These are phyloP conservation scores for Petrolisthes cinctipes DNA, from an alignment of 2,888 invertebrate species.

Conservation along the genomic window DNA sequence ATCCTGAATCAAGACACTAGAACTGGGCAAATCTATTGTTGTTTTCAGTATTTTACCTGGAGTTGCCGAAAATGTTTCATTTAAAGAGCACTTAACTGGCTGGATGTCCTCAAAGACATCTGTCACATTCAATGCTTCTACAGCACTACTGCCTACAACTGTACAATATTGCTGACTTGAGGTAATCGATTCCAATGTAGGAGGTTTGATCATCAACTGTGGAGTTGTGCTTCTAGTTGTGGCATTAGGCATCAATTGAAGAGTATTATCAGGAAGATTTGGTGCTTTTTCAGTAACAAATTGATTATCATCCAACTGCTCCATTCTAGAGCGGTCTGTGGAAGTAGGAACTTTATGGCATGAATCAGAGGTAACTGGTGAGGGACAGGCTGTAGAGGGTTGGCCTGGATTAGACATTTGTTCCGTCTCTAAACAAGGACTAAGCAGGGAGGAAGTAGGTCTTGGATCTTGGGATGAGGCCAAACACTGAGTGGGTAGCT, in stretches of 20 bases:
- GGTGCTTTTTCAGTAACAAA: too few species aligned
- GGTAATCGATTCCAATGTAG: too few species aligned
- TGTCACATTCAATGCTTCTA: constrained; percentile 7
- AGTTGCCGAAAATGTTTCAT: constrained; percentile 29
- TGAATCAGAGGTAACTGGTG: neutral
- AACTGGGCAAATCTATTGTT: constrained; percentile 26
- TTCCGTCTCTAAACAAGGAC: neutral
- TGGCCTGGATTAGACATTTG: neutral
- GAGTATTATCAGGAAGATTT: too few species aligned
- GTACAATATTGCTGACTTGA: too few species aligned
- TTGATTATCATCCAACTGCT: too few species aligned
- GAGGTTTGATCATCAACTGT: too few species aligned
- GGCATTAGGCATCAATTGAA: too few species aligned
- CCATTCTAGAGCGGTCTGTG: too few species aligned
- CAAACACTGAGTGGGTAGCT: neutral
- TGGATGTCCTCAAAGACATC: constrained; percentile 30
- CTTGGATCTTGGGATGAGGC: neutral
- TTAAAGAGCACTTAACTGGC: constrained; percentile 31
- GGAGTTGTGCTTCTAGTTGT: too few species aligned
- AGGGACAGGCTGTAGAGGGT: neutral
- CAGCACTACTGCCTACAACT: neutral
- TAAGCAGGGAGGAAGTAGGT: neutral
- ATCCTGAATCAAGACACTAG: neutral
- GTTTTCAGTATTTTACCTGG: constrained; percentile 17
- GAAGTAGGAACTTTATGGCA: too few species aligned